Conservation (phyloP, 1,140 invertebrate genomes). For the Diuraphis noxia region DNA sequence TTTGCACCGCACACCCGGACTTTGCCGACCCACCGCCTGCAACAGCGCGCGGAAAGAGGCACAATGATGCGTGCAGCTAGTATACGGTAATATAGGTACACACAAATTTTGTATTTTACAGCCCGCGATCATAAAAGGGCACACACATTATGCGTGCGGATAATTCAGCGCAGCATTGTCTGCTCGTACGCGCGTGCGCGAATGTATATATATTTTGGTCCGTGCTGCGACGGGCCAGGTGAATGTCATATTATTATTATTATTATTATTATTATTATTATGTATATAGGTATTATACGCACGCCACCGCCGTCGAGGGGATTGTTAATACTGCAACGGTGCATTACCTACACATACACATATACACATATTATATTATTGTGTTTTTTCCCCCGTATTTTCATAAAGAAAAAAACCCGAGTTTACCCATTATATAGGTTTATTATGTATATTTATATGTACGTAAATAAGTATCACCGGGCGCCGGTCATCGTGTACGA, state of each 20-base stretch:
- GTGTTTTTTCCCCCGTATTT: constrained; percentile 6
- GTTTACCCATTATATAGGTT: background rate
- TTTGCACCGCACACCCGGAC: background rate
- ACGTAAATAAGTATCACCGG: background rate
- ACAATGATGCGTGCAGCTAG: too few species aligned
- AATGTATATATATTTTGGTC: background rate
- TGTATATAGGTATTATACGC: too few species aligned
- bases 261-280: too few species aligned
- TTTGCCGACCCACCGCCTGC: background rate
- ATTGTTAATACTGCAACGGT: background rate
- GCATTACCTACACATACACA: too few species aligned
- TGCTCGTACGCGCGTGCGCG: background rate
- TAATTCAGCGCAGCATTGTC: background rate
- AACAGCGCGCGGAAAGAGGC: background rate
- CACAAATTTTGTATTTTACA: background rate
- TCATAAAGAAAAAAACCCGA: background rate
- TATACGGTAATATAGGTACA: too few species aligned
- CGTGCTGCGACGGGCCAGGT: background rate
- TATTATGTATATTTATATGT: background rate
- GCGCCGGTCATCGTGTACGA: background rate
- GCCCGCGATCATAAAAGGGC: background rate
- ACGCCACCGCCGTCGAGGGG: background rate
- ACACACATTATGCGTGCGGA: background rate
- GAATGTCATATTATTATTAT: background rate
- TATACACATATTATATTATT: background rate